Evolutionary conservation across 2,888 invertebrate genomes (phyloP).

Genomic region (Prenolepis imparis): DNA sequence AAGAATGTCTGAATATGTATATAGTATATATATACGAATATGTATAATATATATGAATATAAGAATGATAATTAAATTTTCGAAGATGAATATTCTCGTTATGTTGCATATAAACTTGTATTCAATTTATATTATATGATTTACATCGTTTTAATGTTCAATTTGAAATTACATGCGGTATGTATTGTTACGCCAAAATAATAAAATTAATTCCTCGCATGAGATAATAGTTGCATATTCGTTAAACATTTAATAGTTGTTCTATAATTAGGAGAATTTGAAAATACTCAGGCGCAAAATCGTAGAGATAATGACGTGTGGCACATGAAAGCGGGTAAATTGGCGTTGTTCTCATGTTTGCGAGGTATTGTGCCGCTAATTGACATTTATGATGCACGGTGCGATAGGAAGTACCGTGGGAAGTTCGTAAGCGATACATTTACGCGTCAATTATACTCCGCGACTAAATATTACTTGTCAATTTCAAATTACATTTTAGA

Average conservation of each 20-base stretch:
- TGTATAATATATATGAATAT: too few relatives aligned
- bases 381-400: slow-evolving; percentile 61
- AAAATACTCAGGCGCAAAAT: slow-evolving; percentile 19
- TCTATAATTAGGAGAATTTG: slow-evolving; percentile 32
- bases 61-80: background rate
- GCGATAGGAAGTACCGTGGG: slow-evolving; percentile 52
- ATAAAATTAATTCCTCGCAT: background rate
- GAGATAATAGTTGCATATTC: slow-evolving; percentile 5
- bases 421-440: slow-evolving; percentile 51
- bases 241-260: background rate
- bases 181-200: background rate
- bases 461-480: slow-evolving; percentile 35
- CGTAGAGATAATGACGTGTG: slow-evolving; percentile 33
- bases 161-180: background rate
- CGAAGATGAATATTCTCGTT: background rate
- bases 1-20: too few relatives aligned
- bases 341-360: slow-evolving; percentile 54
- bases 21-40: too few relatives aligned
- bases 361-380: slow-evolving; percentile 62
- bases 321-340: slow-evolving; percentile 39
- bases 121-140: background rate
- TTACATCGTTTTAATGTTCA: background rate
- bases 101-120: background rate
- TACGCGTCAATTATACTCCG: slow-evolving; percentile 32
- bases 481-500: slow-evolving; percentile 31